Evolutionary conservation across 1,140 invertebrate species (phyloP), one percentile per base, ranked within the genome.

Genomic region (Euura lappo): DNA sequence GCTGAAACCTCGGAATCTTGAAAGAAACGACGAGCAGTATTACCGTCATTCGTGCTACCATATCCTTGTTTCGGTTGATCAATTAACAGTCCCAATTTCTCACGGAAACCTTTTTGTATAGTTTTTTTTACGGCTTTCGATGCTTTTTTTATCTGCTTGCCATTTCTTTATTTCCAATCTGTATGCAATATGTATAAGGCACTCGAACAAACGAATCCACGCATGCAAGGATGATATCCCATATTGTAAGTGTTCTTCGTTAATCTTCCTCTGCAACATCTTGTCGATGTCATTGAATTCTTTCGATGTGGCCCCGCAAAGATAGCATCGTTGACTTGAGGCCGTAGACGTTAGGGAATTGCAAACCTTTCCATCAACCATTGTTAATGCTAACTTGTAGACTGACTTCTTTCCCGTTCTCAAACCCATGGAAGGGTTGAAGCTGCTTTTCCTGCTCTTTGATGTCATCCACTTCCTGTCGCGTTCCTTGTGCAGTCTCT

Each of bases 281-380:
- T 85, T 91, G 91, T 80, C 89, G 90, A 74, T 90, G 90, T 74
- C 85, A 90, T 76, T 77, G 89, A 81, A 88, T 88, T 81, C 82
- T 89, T n/a, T 89, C 89, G 1, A 86, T 89, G 66, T 88, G 86
- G 66, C 86, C 86, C 4, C 72, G 87, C 84, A 85, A 65, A 85
- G 81, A 73, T 82, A 85, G 67, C 84, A 86, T 44, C 75, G 74
- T 64, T 68, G 74, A 6, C 84, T 81, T 10, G 82, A 86, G 71
- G 43, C 75, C 42, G 80, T 86, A 4, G 71, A 71, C n/a, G 81
- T 84, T 28, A 79, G 72, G 7, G 81, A 80, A 72, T 87, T 85
- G 65, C 83, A 85, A 4, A 86, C 81, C 75, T 88, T 86, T 7
- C 77, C 83, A 73, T 88, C 84, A 7, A 87, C 76, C 83, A 87